phyloP scores from a whole-genome alignment of 64 coral and sea anemone species.

The Pachyseris speciosa region DNA sequence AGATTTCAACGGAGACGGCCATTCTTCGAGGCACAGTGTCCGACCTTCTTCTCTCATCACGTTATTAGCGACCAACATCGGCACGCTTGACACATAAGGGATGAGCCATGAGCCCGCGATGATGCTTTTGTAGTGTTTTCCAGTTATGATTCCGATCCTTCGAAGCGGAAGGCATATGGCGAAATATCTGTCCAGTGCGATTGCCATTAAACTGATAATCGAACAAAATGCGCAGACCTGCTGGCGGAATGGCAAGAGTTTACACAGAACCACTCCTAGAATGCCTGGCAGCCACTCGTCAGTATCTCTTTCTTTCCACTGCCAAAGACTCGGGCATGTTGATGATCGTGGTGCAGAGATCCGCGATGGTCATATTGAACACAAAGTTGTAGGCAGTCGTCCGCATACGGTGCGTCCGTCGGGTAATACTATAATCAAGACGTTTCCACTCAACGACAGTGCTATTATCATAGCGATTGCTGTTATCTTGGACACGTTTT shows the following conservation, averaged over 20 bases:
- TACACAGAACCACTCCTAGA: slow-evolving; percentile 42
- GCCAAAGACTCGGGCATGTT: slow-evolving; percentile 18
- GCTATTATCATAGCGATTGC: not conserved
- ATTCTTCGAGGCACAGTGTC: slow-evolving; percentile 53
- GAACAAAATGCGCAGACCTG: slow-evolving; percentile 29
- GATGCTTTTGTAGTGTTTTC: slow-evolving; percentile 6
- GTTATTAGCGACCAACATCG: slow-evolving; percentile 44
- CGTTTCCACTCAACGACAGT: slow-evolving; percentile 2
- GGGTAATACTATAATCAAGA: not conserved
- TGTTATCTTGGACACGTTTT: not conserved
- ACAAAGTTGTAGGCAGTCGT: not conserved
- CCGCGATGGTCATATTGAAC: slow-evolving; percentile 11
- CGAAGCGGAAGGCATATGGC: slow-evolving; percentile 41
- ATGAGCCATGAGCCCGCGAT: slow-evolving; percentile 43
- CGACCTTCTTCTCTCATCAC: not conserved
- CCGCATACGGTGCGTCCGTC: not conserved
- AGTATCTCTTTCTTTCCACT: not conserved
- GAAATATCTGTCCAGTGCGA: slow-evolving; percentile 50
- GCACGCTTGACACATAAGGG: not conserved
- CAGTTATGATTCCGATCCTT: slow-evolving; percentile 13
- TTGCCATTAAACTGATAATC: slow-evolving; percentile 35
- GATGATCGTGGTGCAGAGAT: slow-evolving; percentile 8
- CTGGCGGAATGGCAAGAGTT: slow-evolving; percentile 44
- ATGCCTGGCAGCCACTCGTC: slow-evolving; percentile 13
- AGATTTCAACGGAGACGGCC: slow-evolving; percentile 41